A percentile compares a stretch with the other conserved stretches of the same genome.
Conservation (phyloP, 2,888 invertebrate genomes). For the Theristus sp. region DNA sequence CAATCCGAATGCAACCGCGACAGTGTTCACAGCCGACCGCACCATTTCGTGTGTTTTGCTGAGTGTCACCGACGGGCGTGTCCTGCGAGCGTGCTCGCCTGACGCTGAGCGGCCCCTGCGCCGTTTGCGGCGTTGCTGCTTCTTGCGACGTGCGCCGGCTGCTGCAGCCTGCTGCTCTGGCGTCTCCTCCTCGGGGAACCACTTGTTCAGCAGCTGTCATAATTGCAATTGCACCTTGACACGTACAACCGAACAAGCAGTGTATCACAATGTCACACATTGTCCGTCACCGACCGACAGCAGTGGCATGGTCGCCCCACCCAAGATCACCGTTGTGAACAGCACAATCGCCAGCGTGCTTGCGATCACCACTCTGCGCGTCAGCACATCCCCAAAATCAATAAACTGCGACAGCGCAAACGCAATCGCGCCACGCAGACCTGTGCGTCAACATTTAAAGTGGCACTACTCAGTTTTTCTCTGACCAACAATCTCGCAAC, state of each 20-base stretch:
- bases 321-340: conserved; percentile 80
- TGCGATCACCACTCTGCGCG: conserved; percentile 84
- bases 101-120: neutral
- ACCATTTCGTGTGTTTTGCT: conserved; percentile 95
- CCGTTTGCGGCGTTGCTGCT: neutral
- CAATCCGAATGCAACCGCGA: no score
- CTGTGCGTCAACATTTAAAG: no score
- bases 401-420: conserved; percentile 89
- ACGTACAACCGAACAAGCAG: neutral
- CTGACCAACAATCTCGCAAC: no score
- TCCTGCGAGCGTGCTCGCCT: neutral
- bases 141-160: neutral
- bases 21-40: conserved; percentile 17
- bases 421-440: conserved; percentile 85
- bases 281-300: conserved; percentile 38
- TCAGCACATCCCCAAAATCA: conserved; percentile 68
- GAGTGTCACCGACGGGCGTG: conserved; percentile 37
- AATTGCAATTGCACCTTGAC: neutral
- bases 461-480: no score
- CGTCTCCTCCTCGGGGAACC: conserved; percentile 26
- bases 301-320: conserved; percentile 91
- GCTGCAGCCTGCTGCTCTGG: neutral
- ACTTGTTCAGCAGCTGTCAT: conserved; percentile 48
- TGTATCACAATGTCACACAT: neutral
- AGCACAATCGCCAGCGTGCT: conserved; percentile 92